These are phyloP conservation scores for Drosophila tanythrix DNA, from an alignment of 2,888 invertebrate species.

Conservation along the genomic window DNA sequence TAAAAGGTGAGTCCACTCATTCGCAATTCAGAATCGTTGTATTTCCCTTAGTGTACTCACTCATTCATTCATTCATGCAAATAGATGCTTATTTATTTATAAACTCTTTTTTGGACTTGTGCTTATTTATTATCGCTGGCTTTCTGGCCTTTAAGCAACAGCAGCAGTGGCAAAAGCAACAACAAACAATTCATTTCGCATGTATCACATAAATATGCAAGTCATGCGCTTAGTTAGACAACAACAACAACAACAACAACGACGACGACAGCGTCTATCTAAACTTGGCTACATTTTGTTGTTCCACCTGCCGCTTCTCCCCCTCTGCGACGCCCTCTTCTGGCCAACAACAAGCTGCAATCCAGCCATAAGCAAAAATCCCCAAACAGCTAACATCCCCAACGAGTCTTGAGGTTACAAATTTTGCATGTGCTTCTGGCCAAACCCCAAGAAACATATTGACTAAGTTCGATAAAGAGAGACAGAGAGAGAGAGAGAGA, in stretches of 20 bases:
- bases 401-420: conserved; percentile 40
- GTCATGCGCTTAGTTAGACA: conserved; percentile 71
- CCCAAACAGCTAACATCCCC: conserved; percentile 20
- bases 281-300: conserved; percentile 25
- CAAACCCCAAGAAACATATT: conserved; percentile 12
- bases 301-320: neutral
- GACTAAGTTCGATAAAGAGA: conserved; percentile 15
- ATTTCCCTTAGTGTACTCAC: conserved; percentile 4
- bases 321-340: neutral
- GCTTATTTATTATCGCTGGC: conserved; percentile 53
- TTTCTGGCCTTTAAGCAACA: conserved; percentile 31
- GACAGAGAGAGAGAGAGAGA: neutral
- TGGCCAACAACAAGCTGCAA: conserved; percentile 37
- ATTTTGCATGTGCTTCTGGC: conserved; percentile 27
- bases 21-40: neutral
- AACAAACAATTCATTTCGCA: conserved; percentile 70
- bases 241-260: conserved; percentile 20
- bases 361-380: conserved; percentile 35
- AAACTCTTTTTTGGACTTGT: conserved; percentile 40
- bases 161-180: conserved; percentile 9
- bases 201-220: conserved; percentile 73
- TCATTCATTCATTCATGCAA: conserved; percentile 20
- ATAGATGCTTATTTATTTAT: conserved; percentile 67
- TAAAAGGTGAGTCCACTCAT: neutral
- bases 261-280: conserved; percentile 28